Base-by-base conservation (phyloP, 1,140 invertebrate genomes). In the Trichoplusia ni region DNA sequence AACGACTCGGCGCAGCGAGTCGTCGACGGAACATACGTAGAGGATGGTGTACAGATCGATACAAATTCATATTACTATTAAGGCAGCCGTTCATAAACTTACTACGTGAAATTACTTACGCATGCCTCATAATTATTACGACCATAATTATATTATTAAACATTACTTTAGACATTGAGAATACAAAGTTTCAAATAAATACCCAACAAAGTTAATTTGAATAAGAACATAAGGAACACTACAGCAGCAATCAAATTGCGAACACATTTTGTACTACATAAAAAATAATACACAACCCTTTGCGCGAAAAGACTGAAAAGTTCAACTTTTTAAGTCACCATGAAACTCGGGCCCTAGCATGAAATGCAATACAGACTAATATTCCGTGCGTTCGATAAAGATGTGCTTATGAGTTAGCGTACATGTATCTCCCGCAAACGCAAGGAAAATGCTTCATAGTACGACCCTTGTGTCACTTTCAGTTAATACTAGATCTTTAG, bases 231-330 rank as follows among this genome's bases (percentile, higher is more conserved):
- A 89, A 90, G 84, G 83, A 89, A 90, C 86, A 86, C 86, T 87
- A 90, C 79, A 85, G 84, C 81, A 88, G 87, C 87, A 90, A 90
- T 90, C 84, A 87, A 88, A 90, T 90, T 90, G 87, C 87, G 82
- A 89, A 90, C 85, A 89, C 84, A 89, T 90, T 71, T 90, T 90
- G 88, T 90, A 90, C 88, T 90, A 90, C 86, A 81, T 86, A 90
- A 90, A 90, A 85, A 88, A 88, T 88, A 89, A 90, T 90, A 90
- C 88, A 90, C 88, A 90, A 90, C 88, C 88, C 73, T 90, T 90
- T 90, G 88, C 88, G 86, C 86, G 86, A 86, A 90, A 86, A 87
- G 78, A 89, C 83, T 90, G 83, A 90, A 86, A 86, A 84, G 84
- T 88, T 89, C 81, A 86, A 90, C 84, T 90, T 88, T 85, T 79